Evolutionary conservation across 2,888 invertebrate species (phyloP).

Genomic region (Onchidella celtica): DNA sequence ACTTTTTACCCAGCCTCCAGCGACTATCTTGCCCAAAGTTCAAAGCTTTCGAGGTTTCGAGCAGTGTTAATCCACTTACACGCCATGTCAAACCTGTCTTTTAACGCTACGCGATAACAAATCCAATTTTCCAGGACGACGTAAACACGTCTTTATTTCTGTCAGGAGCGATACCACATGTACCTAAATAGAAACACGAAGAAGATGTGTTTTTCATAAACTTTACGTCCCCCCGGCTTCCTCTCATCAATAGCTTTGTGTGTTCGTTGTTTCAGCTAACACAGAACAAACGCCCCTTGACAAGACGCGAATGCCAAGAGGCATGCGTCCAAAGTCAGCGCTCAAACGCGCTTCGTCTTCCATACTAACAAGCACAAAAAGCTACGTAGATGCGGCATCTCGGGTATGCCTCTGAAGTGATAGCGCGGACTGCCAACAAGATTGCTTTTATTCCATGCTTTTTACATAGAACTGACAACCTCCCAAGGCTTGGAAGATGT

Average conservation of each 20-base stretch:
- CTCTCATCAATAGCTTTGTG: not conserved
- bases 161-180: slow-evolving; percentile 9
- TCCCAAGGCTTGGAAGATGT: no score
- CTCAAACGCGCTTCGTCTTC: not conserved
- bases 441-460: not conserved
- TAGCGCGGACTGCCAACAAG: not conserved
- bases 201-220: slow-evolving; percentile 18
- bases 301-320: not conserved
- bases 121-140: slow-evolving; percentile 31
- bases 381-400: not conserved
- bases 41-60: slow-evolving; percentile 2
- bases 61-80: slow-evolving; percentile 27
- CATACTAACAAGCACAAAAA: not conserved
- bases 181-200: not conserved
- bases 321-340: not conserved
- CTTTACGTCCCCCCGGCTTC: not conserved
- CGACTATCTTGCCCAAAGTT: not conserved
- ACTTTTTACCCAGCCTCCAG: not conserved
- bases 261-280: not conserved
- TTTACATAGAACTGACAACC: no score
- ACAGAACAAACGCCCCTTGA: not conserved
- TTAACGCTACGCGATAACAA: slow-evolving; percentile 7
- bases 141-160: slow-evolving; percentile 19
- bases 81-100: slow-evolving; percentile 29
- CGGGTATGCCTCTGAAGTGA: slow-evolving; percentile 2